Evolutionary conservation across 2,888 invertebrate genomes (phyloP), one percentile per base, ranked within the genome.

Genomic region (Tenthredo notha): DNA sequence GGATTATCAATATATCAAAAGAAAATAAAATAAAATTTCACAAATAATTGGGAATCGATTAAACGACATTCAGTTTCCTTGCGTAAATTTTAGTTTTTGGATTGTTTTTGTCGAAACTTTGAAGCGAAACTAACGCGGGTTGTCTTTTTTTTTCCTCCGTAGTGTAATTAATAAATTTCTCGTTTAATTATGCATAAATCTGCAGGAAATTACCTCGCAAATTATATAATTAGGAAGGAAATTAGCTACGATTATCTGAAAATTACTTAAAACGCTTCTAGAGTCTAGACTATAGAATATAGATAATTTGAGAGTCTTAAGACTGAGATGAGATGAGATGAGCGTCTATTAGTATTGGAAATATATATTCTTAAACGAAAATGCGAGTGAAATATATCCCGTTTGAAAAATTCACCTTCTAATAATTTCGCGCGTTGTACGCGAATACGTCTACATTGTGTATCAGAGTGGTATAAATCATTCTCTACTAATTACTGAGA

Each of bases 181-280:
- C 10, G 29, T 10, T 67, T 29, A 67, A 67, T 67, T 67, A 18
- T n/a, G 67, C 29, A 67, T 21, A 67, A 37, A 70, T n/a, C 18
- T n/a, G 0, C 9, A 37, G 18, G 18, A n/a, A 70, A 37, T 37
- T 70, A 70, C 18, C 12, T 33, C 15, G 37, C 37, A 18, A 70
- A 70, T 70, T 70, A 70, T 70, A 37, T 70, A 67, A 67, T 67
- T 67, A 15, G 7, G 29, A 25, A 67, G 29, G 37, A 70, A 70
- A 70, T 70, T 70, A 37, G 70, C 25, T 18, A 9, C 15, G 70
- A 70, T 70, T 37, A 70, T 70, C 18, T 33, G n/a, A 37, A 29
- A 70, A 70, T 70, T 70, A 70, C 18, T n/a, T n/a, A 18, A 33
- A 70, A 29, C 21, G 9, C 70, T 37, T 70, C 70, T 70, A 70